phyloP scores from a whole-genome alignment of 2,797 vertebrate genomes.

The Mormyrops attenuatus region DNA sequence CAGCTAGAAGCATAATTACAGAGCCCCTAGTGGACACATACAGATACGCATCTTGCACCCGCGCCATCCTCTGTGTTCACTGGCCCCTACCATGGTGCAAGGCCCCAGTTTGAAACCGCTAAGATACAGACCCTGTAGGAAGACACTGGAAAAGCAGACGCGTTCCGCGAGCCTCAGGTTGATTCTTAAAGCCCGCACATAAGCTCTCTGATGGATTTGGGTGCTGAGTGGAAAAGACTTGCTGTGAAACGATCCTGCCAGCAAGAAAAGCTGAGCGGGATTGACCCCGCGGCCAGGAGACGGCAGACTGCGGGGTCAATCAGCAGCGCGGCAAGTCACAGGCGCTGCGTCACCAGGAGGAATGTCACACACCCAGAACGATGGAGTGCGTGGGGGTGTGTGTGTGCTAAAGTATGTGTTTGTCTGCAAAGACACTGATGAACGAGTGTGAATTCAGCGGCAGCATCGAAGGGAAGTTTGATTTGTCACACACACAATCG shows the following conservation, averaged over 20 bases:
- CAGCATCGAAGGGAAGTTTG: neutral
- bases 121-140: neutral
- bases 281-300: neutral
- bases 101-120: neutral
- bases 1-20: neutral
- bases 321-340: conserved; percentile 13
- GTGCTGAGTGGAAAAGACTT: conserved; percentile 7
- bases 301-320: neutral
- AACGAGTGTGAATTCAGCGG: neutral
- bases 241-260: neutral
- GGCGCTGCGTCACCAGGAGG: conserved; percentile 22
- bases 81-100: neutral
- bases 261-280: neutral
- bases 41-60: neutral
- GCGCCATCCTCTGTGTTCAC: neutral
- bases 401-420: neutral
- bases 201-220: conserved; percentile 18
- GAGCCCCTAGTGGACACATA: conserved; percentile 1
- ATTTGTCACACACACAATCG: neutral
- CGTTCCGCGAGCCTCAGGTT: conserved; percentile 11
- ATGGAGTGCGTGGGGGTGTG: neutral
- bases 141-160: conserved; percentile 12
- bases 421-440: too few relatives aligned
- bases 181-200: conserved; percentile 5
- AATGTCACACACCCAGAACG: conserved; percentile 17